Percentiles rank a stretch among this genome's conserved stretches.
Evolutionary conservation across 2,888 invertebrate species (phyloP).

Genomic region (Andrena hattorfiana): DNA sequence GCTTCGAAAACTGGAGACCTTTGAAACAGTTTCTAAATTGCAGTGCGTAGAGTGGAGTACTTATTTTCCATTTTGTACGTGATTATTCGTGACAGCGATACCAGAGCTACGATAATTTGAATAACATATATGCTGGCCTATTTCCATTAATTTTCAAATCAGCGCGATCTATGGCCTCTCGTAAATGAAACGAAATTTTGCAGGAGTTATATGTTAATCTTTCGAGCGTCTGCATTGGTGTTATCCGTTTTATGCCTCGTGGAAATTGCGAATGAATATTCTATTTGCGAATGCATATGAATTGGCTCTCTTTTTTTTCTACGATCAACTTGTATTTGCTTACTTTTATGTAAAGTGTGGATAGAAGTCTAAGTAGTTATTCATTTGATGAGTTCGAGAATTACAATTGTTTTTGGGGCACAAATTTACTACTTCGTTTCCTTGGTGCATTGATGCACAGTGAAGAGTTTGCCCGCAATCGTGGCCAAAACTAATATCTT

Average conservation of each 20-base stretch:
- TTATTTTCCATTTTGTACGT: neutral
- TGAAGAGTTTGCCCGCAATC: too few relatives aligned
- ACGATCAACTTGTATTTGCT: neutral
- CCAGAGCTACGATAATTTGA: slow-evolving; percentile 21
- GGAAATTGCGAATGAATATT: neutral
- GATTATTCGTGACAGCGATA: slow-evolving; percentile 21
- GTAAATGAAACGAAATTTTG: slow-evolving; percentile 26
- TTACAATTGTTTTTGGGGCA: too few relatives aligned
- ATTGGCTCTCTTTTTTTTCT: neutral
- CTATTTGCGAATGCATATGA: neutral
- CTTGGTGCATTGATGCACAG: too few relatives aligned
- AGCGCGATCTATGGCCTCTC: slow-evolving; percentile 3
- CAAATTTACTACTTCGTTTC: too few relatives aligned
- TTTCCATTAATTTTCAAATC: slow-evolving; percentile 46
- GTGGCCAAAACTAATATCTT: too few relatives aligned
- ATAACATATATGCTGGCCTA: slow-evolving; percentile 26
- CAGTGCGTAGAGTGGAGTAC: too few relatives aligned
- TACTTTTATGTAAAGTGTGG: neutral
- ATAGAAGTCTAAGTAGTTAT: too few relatives aligned
- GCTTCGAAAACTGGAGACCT: neutral
- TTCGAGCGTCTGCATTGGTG: neutral
- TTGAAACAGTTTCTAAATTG: neutral
- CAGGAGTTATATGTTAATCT: slow-evolving; percentile 12
- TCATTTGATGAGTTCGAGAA: too few relatives aligned
- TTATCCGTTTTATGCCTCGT: neutral